These are phyloP conservation scores for Dasysyrphus albostriatus DNA, from an alignment of 2,888 invertebrate species.

Conservation along the genomic window DNA sequence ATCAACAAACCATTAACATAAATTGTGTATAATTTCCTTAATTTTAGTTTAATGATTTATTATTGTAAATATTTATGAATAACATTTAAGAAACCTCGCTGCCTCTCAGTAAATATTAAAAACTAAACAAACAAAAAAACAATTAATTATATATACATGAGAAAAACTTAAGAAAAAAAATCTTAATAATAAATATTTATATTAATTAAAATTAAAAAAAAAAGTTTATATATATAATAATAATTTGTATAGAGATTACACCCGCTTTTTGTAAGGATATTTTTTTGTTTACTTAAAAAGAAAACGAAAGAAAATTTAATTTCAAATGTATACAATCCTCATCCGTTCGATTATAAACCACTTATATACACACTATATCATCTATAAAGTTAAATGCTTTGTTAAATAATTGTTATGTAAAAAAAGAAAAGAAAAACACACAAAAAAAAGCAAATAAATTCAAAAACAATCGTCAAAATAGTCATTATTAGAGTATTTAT, in stretches of 20 bases:
- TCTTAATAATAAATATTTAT: conserved; percentile 62
- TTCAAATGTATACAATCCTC: conserved; percentile 32
- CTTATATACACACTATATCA: conserved; percentile 18
- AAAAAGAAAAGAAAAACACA: conserved; percentile 33
- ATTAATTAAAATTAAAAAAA: conserved; percentile 53
- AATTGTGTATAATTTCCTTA: conserved; percentile 72
- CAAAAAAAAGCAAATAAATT: conserved; percentile 19
- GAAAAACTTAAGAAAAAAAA: conserved; percentile 64
- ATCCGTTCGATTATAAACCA: conserved; percentile 10
- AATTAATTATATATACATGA: conserved; percentile 55
- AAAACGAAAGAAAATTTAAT: conserved; percentile 47
- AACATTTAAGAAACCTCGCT: conserved; percentile 81
- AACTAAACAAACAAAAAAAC: neutral
- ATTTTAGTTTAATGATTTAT: conserved; percentile 45
- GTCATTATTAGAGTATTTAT: conserved; percentile 75
- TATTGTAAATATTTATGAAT: conserved; percentile 73
- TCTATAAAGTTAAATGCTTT: conserved; percentile 35
- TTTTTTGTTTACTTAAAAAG: conserved; percentile 55
- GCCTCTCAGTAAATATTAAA: conserved; percentile 81
- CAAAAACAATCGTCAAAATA: conserved; percentile 65
- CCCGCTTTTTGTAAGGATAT: conserved; percentile 54
- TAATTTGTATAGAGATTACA: conserved; percentile 61
- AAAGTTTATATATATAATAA: conserved; percentile 26
- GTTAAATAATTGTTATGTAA: conserved; percentile 46
- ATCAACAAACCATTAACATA: conserved; percentile 44